phyloP scores from a whole-genome alignment of 2,113 vertebrate species.

The Eurystomus gularis region DNA sequence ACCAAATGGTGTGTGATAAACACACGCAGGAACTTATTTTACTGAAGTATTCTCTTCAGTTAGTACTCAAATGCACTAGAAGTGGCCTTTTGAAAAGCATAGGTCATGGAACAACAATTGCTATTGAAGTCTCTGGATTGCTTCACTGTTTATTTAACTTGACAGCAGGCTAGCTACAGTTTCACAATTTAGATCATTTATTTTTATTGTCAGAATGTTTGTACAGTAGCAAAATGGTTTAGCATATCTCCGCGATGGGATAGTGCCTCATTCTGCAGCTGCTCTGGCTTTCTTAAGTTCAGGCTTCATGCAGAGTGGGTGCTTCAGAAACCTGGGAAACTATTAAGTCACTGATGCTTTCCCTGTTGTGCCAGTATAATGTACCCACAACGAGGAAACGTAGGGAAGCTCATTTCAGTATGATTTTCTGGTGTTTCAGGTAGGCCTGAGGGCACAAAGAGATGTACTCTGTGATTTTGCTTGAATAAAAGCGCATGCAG shows the following conservation, averaged over 20 bases:
- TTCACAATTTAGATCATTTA: slow-evolving; percentile 17
- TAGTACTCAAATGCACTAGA: background rate
- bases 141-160: slow-evolving; percentile 24
- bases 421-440: background rate
- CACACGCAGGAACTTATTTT: slow-evolving; percentile 24
- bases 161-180: background rate
- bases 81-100: background rate
- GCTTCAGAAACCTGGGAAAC: background rate
- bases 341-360: background rate
- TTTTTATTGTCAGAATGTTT: slow-evolving; percentile 30
- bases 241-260: background rate
- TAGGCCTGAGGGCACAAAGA: background rate
- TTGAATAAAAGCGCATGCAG: background rate
- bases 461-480: background rate
- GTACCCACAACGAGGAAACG: background rate
- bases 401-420: background rate
- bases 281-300: background rate
- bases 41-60: slow-evolving; percentile 5
- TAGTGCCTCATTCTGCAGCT: background rate
- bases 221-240: background rate
- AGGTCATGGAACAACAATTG: background rate
- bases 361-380: background rate
- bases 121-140: background rate
- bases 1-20: slow-evolving; percentile 28
- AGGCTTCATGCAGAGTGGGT: background rate